Conservation (phyloP, 2,113 vertebrate species). For the Platysternon megacephalum region DNA sequence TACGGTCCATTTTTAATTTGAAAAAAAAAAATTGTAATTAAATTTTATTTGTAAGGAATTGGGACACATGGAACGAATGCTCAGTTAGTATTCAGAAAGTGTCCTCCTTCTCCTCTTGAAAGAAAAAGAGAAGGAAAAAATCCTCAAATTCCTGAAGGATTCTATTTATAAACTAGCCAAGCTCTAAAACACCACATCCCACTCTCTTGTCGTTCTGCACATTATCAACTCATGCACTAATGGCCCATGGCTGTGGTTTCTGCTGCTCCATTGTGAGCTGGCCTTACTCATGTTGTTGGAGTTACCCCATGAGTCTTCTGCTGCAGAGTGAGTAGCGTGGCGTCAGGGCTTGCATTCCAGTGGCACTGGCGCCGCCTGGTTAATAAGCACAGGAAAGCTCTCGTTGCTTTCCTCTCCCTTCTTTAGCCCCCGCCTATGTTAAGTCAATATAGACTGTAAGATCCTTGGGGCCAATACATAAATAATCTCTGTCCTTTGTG, state of each 20-base stretch:
- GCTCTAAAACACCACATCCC: neutral
- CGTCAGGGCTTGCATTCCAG: neutral
- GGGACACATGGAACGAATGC: neutral
- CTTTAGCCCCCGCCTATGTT: neutral
- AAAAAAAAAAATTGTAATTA: neutral
- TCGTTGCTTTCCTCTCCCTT: neutral
- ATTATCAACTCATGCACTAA: neutral
- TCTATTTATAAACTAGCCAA: neutral
- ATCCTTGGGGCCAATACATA: neutral
- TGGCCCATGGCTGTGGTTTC: neutral
- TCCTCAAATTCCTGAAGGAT: neutral
- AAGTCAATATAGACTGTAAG: neutral
- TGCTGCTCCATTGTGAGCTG: neutral
- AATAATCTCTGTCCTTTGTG: neutral
- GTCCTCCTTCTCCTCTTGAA: neutral
- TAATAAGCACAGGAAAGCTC: neutral
- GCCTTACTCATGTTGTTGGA: neutral
- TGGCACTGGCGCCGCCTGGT: too few relatives aligned
- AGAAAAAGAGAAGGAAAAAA: neutral
- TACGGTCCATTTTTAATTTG: constrained; percentile 41
- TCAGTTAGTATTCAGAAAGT: neutral
- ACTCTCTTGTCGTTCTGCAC: neutral
- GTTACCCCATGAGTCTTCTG: neutral
- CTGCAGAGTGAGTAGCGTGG: neutral
- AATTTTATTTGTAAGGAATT: neutral